Percentiles rank a stretch among this genome's conserved stretches.
These are phyloP conservation scores for Sitta carolinensis DNA, from an alignment of 2,797 vertebrate genomes.

Conservation along the genomic window DNA sequence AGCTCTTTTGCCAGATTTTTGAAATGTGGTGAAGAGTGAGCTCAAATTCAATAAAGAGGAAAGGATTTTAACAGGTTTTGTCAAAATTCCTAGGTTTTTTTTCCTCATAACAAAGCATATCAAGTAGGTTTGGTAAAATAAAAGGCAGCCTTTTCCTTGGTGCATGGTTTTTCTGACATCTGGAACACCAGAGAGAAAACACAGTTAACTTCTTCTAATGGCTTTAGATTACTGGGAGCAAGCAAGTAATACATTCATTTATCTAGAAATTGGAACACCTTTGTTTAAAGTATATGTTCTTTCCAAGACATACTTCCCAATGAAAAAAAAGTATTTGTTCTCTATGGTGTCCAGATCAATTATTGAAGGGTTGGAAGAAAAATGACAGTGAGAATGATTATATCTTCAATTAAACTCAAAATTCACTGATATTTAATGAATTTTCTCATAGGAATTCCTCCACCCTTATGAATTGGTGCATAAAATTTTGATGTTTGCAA, in stretches of 20 bases:
- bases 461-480: background rate
- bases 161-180: background rate
- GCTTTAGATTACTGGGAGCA: background rate
- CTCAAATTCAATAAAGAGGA: background rate
- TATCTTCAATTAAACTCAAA: background rate
- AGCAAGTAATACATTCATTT: background rate
- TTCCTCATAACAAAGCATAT: background rate
- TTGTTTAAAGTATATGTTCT: background rate
- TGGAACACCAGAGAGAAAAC: background rate
- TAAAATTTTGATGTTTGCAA: background rate
- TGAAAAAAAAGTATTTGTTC: background rate
- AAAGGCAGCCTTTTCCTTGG: background rate
- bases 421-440: background rate
- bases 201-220: background rate
- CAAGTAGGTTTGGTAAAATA: background rate
- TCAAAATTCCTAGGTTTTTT: background rate
- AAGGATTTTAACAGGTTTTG: background rate
- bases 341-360: background rate
- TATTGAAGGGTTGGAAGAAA: background rate
- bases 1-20: background rate
- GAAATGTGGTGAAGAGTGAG: background rate
- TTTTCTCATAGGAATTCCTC: background rate
- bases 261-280: background rate
- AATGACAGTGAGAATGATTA: background rate
- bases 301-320: background rate